A percentile compares a stretch with the other conserved stretches of the same genome.
These are phyloP conservation scores for Plotosus lineatus DNA, from an alignment of 2,113 vertebrate genomes.

Conservation along the genomic window DNA sequence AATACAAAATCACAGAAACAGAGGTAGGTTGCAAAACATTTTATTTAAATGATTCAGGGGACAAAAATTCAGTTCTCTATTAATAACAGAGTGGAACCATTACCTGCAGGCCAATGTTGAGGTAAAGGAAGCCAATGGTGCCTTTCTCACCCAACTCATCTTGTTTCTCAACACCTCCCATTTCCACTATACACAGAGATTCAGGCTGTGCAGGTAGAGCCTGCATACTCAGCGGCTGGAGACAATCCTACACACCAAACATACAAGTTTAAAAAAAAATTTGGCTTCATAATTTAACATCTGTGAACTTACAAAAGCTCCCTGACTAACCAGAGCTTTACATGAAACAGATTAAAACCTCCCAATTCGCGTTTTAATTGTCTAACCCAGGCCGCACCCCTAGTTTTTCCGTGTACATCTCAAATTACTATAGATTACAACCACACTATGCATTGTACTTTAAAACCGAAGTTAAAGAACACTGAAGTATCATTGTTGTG, in stretches of 20 bases:
- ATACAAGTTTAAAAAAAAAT: not conserved
- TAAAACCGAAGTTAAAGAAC: not conserved
- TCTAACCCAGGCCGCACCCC: not conserved
- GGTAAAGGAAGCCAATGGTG: conserved; percentile 93
- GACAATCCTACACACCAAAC: conserved; percentile 79
- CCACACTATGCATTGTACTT: too few relatives aligned
- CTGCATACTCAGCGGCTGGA: conserved; percentile 97
- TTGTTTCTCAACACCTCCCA: conserved; percentile 97
- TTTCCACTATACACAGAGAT: conserved; percentile 95
- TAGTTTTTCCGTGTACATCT: not conserved
- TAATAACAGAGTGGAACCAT: conserved; percentile 18
- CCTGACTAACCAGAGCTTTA: not conserved
- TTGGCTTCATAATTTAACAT: not conserved
- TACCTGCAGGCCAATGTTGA: conserved; percentile 98
- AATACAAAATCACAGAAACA: not conserved
- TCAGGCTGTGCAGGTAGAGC: conserved; percentile 95
- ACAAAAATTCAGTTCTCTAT: not conserved
- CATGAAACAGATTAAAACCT: not conserved
- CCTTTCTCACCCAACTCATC: conserved; percentile 94
- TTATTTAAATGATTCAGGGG: not conserved
- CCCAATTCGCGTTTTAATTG: not conserved
- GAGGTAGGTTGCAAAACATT: not conserved
- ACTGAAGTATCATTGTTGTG: not conserved
- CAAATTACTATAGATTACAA: not conserved
- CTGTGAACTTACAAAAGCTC: not conserved